These are phyloP conservation scores for Lasioglossum lativentre DNA, from an alignment of 2,888 invertebrate genomes.

Conservation along the genomic window DNA sequence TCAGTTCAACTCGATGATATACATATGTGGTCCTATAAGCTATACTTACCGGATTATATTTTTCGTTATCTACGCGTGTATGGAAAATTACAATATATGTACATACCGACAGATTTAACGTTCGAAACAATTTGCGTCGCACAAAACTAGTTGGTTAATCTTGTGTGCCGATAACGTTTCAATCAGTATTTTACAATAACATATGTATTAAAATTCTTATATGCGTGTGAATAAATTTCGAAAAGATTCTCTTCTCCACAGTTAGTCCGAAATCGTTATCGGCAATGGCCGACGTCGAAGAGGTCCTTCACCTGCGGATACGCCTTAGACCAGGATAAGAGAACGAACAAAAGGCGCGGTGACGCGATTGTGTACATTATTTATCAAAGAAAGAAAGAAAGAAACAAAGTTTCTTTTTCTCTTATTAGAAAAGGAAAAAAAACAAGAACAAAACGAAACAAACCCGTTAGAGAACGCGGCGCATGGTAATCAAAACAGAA, in stretches of 20 bases:
- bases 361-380: conserved; percentile 44
- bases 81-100: not conserved
- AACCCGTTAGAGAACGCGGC: conserved; percentile 41
- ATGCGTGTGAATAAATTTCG: no score
- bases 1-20: no score
- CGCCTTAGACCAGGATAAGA: conserved; percentile 66
- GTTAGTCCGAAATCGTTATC: conserved; percentile 50
- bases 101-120: not conserved
- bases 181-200: no score
- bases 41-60: conserved; percentile 49
- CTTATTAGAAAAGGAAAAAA: conserved; percentile 70
- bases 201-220: no score
- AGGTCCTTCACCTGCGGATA: conserved; percentile 63
- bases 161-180: conserved; percentile 44
- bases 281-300: conserved; percentile 30
- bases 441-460: not conserved
- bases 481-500: conserved; percentile 50
- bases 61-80: not conserved
- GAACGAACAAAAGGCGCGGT: conserved; percentile 58
- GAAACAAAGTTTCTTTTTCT: not conserved
- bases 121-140: not conserved
- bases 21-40: not conserved
- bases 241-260: no score
- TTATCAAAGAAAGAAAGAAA: conserved; percentile 68
- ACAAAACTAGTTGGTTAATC: not conserved